Conservation (phyloP, 2,888 invertebrate genomes). For the Agriopis marginaria region DNA sequence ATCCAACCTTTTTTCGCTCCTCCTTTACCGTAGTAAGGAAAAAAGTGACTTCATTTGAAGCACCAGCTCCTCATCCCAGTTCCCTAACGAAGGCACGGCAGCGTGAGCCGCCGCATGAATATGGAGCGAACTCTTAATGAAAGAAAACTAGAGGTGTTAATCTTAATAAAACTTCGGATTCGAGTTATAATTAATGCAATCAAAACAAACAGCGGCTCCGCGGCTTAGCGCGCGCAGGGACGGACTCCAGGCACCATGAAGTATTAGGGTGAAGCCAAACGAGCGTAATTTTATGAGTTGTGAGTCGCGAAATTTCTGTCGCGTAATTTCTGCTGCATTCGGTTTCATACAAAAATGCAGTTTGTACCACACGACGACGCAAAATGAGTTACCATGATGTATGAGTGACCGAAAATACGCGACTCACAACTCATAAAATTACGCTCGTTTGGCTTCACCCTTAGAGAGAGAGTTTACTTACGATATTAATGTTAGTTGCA, state of each 20-base stretch:
- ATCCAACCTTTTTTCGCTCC: background rate
- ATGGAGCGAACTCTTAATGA: slow-evolving; percentile 71
- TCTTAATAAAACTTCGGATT: slow-evolving; percentile 80
- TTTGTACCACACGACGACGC: too few species aligned
- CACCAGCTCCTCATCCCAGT: slow-evolving; percentile 7
- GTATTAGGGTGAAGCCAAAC: too few species aligned
- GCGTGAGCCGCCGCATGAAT: slow-evolving; percentile 68
- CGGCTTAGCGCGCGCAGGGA: slow-evolving; percentile 70
- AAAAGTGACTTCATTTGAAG: background rate
- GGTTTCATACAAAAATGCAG: too few species aligned
- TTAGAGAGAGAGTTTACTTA: too few species aligned
- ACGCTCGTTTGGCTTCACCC: too few species aligned
- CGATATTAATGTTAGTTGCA: too few species aligned
- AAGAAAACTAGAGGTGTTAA: slow-evolving; percentile 84
- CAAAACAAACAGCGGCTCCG: slow-evolving; percentile 80
- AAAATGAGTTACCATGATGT: too few species aligned
- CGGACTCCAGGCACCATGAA: slow-evolving; percentile 47
- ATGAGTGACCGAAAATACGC: too few species aligned
- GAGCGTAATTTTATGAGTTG: too few species aligned
- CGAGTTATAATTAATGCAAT: slow-evolving; percentile 85
- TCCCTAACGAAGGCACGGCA: slow-evolving; percentile 32
- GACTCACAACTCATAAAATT: too few species aligned
- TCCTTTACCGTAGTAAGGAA: background rate
- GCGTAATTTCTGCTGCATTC: too few species aligned
- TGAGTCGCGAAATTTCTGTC: too few species aligned